Conservation (phyloP, 1,140 invertebrate genomes). For the Plodia interpunctella region DNA sequence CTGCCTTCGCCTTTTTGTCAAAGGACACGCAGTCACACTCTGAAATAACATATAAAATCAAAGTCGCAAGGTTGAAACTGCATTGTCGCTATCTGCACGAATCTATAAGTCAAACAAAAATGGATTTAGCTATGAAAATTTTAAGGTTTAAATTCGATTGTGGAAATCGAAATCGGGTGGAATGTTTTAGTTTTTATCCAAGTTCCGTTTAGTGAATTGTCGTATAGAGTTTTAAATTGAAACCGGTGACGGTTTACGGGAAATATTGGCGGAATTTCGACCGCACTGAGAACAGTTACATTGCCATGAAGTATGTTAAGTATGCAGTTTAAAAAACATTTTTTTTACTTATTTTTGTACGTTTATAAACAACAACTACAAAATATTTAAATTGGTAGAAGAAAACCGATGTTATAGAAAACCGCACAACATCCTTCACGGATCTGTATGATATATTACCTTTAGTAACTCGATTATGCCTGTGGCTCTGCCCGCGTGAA, state of each 20-base stretch:
- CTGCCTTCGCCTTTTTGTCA: constrained; percentile 33
- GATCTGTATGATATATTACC: too few relatives aligned
- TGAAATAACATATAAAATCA: neutral
- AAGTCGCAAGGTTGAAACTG: constrained; percentile 9
- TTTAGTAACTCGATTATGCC: too few relatives aligned
- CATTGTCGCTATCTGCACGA: constrained; percentile 1
- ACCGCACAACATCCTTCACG: too few relatives aligned
- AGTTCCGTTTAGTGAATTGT: constrained; percentile 9
- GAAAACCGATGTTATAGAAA: neutral
- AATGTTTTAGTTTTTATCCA: constrained; percentile 11
- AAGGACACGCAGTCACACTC: constrained; percentile 23
- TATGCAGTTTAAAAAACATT: neutral
- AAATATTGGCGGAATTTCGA: neutral
- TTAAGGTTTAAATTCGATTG: constrained; percentile 15
- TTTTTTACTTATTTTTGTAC: neutral
- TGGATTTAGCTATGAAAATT: neutral
- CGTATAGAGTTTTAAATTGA: constrained; percentile 11
- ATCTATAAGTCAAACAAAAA: neutral
- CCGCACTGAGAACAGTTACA: neutral
- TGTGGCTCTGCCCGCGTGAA: too few relatives aligned
- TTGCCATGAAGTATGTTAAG: neutral
- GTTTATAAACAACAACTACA: neutral
- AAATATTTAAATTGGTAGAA: neutral
- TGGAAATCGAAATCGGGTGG: neutral
- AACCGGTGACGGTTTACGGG: neutral